A percentile compares a stretch with the other conserved stretches of the same genome.
Evolutionary conservation across 2,113 vertebrate species (phyloP).

Genomic region (Mormoops blainvillei): DNA sequence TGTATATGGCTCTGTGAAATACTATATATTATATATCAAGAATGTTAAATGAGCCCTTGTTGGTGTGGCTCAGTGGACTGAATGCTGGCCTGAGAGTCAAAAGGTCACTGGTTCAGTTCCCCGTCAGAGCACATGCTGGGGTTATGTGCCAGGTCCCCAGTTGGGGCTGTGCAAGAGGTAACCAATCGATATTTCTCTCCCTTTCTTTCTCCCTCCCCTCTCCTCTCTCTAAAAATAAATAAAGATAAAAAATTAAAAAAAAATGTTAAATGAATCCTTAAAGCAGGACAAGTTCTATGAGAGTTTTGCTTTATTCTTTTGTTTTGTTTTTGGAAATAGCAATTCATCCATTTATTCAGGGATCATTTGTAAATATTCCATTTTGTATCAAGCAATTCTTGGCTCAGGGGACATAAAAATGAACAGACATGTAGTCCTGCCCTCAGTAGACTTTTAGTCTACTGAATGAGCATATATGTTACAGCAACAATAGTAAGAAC

Average conservation of each 20-base stretch:
- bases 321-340: constrained; percentile 11
- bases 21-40: neutral
- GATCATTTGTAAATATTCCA: neutral
- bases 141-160: too few species aligned
- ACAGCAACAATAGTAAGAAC: neutral
- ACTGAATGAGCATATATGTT: neutral
- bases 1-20: neutral
- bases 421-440: neutral
- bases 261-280: neutral
- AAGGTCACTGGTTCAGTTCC: too few species aligned
- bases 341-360: neutral
- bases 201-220: too few species aligned
- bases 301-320: neutral
- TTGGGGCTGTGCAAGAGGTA: too few species aligned
- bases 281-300: neutral
- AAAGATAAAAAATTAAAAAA: too few species aligned
- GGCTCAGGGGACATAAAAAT: neutral
- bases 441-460: neutral
- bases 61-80: too few species aligned
- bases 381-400: neutral
- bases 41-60: neutral
- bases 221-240: too few species aligned
- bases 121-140: too few species aligned
- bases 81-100: too few species aligned
- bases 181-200: too few species aligned